Evolutionary conservation across 2,113 vertebrate species (phyloP), one percentile per base, ranked within the genome.

Genomic region (Ammospiza caudacuta): DNA sequence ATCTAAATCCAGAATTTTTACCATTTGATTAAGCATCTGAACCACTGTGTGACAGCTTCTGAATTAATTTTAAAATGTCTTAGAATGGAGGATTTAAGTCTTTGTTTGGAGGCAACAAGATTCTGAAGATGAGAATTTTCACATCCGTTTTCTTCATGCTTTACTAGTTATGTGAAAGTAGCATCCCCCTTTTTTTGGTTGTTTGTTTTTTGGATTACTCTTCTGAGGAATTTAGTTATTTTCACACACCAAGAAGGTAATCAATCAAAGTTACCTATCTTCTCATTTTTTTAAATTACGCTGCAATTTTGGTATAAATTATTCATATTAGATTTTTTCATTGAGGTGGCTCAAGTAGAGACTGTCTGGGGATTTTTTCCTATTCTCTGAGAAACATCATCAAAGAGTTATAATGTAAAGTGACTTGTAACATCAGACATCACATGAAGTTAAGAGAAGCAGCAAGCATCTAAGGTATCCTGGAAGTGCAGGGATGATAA

Each of bases 101-200:
- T 59, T 1, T 61, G 3, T 67, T 64, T 55, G 41, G 18, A 76
- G 31, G 21, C 9, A 55, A 27, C 3, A 72, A 19, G 5, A 4
- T 81, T 87, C 15, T 62, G 28, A 75, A 78, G 39, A 29, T 43
- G 9, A 3, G 13, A 12, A 9, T 43, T 4, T 52, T 58, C 1
- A 1, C 3, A 52, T 13, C 8, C 1, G 0, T 81, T 69, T 66
- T 1, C 11, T 72, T 87, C 24, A 24, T 29, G 5, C 11, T 63
- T 39, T 39, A 44, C 14, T 52, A 82, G 12, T 35, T 61, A 39
- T 35, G 3, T 54, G 19, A 57, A 74, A 12, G 16, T 21, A 77
- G 1, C 4, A 22, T 33, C 8, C 5, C 0, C 0, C 13, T 23
- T 58, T 7, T 41, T 24, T 58, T 44, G 0, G 63, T 67, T 35